A percentile compares a stretch with the other conserved stretches of the same genome.
phyloP scores from a whole-genome alignment of 2,113 vertebrate genomes.

The Melanostigma gelatinosum region DNA sequence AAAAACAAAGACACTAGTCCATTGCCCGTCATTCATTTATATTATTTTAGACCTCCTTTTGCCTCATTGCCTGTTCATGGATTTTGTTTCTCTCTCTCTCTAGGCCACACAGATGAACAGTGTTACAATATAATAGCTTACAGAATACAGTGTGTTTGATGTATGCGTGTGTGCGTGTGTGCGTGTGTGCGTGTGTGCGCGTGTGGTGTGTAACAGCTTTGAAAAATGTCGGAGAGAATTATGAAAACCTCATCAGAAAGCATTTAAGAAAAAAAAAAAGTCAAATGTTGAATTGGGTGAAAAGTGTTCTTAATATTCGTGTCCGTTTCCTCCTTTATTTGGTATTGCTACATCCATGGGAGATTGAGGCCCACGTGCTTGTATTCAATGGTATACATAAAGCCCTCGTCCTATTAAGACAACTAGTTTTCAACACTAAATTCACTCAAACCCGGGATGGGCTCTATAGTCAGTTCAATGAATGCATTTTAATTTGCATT shows the following conservation, averaged over 20 bases:
- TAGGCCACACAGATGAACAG: conserved; percentile 70
- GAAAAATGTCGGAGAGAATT: conserved; percentile 19
- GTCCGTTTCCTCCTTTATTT: conserved; percentile 15
- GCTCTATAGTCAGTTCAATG: conserved; percentile 50
- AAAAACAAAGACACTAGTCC: conserved; percentile 65
- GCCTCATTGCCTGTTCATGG: conserved; percentile 56
- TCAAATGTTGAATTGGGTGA: conserved; percentile 34
- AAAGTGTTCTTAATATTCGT: conserved; percentile 24
- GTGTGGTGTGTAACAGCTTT: conserved; percentile 16
- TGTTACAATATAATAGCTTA: conserved; percentile 64
- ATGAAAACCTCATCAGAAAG: conserved; percentile 35
- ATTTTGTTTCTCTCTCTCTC: conserved; percentile 23
- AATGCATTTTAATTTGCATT: conserved; percentile 65
- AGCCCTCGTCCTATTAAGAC: conserved; percentile 15
- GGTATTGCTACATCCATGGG: conserved; percentile 11
- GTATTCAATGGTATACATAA: conserved; percentile 47
- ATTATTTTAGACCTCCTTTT: conserved; percentile 58
- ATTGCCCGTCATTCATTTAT: conserved; percentile 50
- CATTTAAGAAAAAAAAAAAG: conserved; percentile 47
- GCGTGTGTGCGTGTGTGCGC: conserved; percentile 22
- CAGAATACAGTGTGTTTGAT: conserved; percentile 49
- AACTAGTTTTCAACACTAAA: conserved; percentile 24
- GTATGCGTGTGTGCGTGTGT: conserved; percentile 32
- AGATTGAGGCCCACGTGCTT: conserved; percentile 40
- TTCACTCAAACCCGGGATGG: conserved; percentile 23